phyloP scores from a whole-genome alignment of 2,888 invertebrate species.

The Tipula confusa region DNA sequence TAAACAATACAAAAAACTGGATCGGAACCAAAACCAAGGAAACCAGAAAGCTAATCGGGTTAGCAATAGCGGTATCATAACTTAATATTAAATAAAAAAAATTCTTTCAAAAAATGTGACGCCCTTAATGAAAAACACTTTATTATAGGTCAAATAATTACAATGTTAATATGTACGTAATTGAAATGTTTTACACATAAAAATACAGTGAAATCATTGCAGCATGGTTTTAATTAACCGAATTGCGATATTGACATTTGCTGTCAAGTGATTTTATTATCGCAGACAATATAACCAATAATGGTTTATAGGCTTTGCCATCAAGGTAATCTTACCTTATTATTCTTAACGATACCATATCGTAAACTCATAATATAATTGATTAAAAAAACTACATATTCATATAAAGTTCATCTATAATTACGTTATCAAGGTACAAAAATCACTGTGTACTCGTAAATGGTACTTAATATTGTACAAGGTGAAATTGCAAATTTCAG shows the following conservation, averaged over 20 bases:
- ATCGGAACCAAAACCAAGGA: too few relatives aligned
- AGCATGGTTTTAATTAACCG: too few relatives aligned
- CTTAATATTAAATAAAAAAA: too few relatives aligned
- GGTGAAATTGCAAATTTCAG: not conserved
- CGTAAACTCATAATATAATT: not conserved
- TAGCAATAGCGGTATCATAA: too few relatives aligned
- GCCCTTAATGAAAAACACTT: too few relatives aligned
- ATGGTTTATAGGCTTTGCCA: not conserved
- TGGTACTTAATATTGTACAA: too few relatives aligned
- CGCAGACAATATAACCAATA: not conserved
- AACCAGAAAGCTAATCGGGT: too few relatives aligned
- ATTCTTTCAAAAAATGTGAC: too few relatives aligned
- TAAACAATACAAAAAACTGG: too few relatives aligned
- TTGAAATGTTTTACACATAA: not conserved
- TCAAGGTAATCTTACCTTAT: not conserved
- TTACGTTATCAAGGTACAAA: not conserved
- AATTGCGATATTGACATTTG: not conserved
- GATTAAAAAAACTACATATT: not conserved
- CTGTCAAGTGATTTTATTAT: not conserved
- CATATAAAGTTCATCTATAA: constrained; percentile 8
- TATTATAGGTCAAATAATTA: too few relatives aligned
- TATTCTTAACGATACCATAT: not conserved
- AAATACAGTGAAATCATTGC: not conserved
- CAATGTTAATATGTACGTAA: too few relatives aligned
- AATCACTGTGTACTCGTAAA: too few relatives aligned